Base-by-base conservation (phyloP, 92 coral and sea anemone genomes). In the Isaurus tuberculatus region DNA sequence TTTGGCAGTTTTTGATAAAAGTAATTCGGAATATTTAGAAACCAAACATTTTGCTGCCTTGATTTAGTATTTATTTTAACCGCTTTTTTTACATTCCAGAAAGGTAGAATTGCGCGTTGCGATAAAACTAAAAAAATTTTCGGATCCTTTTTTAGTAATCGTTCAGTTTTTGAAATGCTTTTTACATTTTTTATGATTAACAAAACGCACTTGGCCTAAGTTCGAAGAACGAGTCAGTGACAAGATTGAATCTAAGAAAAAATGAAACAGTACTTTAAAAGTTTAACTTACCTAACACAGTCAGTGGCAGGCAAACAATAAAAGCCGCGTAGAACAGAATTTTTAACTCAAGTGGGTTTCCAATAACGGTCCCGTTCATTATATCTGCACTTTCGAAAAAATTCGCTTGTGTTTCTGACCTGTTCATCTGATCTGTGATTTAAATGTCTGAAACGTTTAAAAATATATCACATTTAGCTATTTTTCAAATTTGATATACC, bases 261-360 rank as follows among this genome's bases (percentile, higher is more conserved):
- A 66, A 34, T 5, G 14, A 11, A 32, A n/a, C n/a, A n/a, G n/a
- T 23, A 15, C 27, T 28, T 66, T 66, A 11, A 15, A 68, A 14
- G 51, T 44, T 5, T 31, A 48, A 90, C 97, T 83, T 84, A 93
- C 97, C 97, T 30, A 93, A 23, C n/a, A 93, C 88, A 2, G 87
- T 93, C 17, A 90, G 77, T 19, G 97, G 97, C 49, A 93, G 73
- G 44, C 92, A 89, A 31, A 93, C 33, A 27, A 86, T 19, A 34
- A 93, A 93, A 8, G 89, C 94, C 22, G 94, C 80, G 69, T 93
- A 93, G 68, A 93, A 93, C 13, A 93, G 67, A 49, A 93, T 73
- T 81, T 86, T 93, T 77, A 93, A 25, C 66, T 83, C 94, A 15
- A 90, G 82, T 0, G 97, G 97, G 29, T 93, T 90, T 51, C 80